Percentiles rank a stretch among this genome's conserved stretches.
Conservation (phyloP, 1,140 invertebrate species). For the Anoplolepis gracilipes region DNA sequence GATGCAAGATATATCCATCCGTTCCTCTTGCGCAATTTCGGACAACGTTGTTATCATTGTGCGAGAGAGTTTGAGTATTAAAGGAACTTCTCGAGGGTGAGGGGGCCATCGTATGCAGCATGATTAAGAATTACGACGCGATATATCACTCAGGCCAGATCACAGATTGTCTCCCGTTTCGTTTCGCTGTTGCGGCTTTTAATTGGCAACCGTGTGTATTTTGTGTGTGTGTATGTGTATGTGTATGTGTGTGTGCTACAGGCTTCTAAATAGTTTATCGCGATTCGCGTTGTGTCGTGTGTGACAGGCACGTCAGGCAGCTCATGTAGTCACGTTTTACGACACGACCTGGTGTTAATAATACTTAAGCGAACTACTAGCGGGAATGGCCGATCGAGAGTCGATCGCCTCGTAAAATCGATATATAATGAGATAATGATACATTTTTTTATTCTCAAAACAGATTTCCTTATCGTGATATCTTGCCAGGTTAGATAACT, state of each 20-base stretch:
- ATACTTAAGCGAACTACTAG: conserved; percentile 50
- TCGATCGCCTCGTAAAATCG: conserved; percentile 35
- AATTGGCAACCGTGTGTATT: conserved; percentile 38
- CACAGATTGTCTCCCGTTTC: conserved; percentile 53
- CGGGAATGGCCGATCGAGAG: conserved; percentile 38
- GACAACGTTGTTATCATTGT: conserved; percentile 16
- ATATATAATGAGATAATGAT: conserved; percentile 32
- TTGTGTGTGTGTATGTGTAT: background rate
- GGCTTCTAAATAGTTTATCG: conserved; percentile 46
- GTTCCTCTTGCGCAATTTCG: background rate
- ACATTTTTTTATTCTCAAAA: background rate
- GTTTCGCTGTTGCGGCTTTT: conserved; percentile 43
- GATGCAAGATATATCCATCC: background rate
- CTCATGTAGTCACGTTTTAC: conserved; percentile 50
- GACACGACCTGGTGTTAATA: conserved; percentile 45
- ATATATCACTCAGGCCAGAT: conserved; percentile 31
- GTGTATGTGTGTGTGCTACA: background rate
- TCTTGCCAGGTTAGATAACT: background rate
- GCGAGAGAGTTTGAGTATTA: background rate
- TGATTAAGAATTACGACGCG: conserved; percentile 35
- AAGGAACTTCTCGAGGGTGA: background rate
- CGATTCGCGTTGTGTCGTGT: conserved; percentile 36
- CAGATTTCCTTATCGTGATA: background rate
- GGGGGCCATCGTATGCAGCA: no score
- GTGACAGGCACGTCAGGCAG: conserved; percentile 50